phyloP scores from a whole-genome alignment of 2,797 vertebrate genomes.

The Vireo griseus region DNA sequence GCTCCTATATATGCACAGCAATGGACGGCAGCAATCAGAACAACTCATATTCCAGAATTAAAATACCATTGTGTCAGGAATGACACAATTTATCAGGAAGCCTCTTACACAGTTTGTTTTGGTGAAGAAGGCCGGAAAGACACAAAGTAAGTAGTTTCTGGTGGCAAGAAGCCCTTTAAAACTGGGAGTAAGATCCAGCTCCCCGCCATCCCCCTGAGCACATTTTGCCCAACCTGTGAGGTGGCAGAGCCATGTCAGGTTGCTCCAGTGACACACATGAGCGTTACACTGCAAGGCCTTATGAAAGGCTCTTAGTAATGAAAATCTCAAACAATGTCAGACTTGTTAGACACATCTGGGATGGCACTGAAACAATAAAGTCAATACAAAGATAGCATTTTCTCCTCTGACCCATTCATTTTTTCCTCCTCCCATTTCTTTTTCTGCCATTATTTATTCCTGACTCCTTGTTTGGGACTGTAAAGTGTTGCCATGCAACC shows the following conservation, averaged over 20 bases:
- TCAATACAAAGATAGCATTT: background rate
- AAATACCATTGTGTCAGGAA: background rate
- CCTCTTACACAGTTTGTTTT: background rate
- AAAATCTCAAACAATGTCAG: background rate
- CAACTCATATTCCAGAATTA: background rate
- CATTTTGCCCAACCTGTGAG: background rate
- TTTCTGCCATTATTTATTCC: conserved; percentile 14
- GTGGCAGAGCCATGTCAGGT: background rate
- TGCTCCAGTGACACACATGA: background rate
- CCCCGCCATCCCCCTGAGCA: background rate
- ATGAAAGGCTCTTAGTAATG: background rate
- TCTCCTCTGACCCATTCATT: background rate
- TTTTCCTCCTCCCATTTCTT: background rate
- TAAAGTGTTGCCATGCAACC: background rate
- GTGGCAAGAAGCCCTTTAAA: background rate
- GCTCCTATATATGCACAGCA: background rate
- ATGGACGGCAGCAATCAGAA: background rate
- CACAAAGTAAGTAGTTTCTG: background rate
- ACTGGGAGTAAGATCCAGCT: background rate
- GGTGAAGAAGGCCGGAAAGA: background rate
- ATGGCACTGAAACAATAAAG: conserved; percentile 26
- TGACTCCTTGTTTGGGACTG: background rate
- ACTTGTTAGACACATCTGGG: conserved; percentile 34
- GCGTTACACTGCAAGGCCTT: background rate
- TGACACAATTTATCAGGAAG: background rate